phyloP scores from a whole-genome alignment of 1,140 invertebrate species.

The Leptinotarsa defecta region DNA sequence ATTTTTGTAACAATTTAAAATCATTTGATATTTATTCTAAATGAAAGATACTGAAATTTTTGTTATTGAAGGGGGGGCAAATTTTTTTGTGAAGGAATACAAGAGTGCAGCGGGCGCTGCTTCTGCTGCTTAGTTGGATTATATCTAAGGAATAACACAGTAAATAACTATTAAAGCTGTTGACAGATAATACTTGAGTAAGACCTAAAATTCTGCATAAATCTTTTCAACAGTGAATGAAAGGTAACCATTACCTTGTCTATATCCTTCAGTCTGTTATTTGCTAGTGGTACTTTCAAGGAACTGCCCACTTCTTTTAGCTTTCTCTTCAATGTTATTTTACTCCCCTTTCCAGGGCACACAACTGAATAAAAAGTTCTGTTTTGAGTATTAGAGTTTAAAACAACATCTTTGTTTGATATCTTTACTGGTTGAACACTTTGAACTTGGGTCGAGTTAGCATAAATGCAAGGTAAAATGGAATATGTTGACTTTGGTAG shows the following conservation, averaged over 20 bases:
- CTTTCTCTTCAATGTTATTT: conserved; percentile 82
- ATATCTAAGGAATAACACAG: too few species aligned
- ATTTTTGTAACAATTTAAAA: not conserved
- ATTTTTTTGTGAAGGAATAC: not conserved
- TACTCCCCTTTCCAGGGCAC: conserved; percentile 77
- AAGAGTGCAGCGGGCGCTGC: not conserved
- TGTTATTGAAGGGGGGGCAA: not conserved
- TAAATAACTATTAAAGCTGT: too few species aligned
- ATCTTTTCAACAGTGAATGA: not conserved
- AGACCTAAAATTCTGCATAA: too few species aligned
- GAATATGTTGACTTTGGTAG: conserved; percentile 72
- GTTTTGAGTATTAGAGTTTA: conserved; percentile 63
- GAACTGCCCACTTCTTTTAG: conserved; percentile 58
- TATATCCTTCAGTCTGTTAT: conserved; percentile 22
- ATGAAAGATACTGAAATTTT: not conserved
- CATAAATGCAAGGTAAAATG: conserved; percentile 74
- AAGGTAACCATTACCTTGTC: conserved; percentile 9
- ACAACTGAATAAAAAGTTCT: conserved; percentile 78
- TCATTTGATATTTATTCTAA: not conserved
- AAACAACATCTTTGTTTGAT: conserved; percentile 33
- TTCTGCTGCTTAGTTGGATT: not conserved
- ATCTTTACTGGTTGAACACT: conserved; percentile 52
- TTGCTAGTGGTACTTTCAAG: not conserved
- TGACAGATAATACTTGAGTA: too few species aligned
- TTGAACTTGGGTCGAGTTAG: conserved; percentile 66